A percentile compares a stretch with the other conserved stretches of the same genome.
Evolutionary conservation across 1,140 invertebrate genomes (phyloP).

Genomic region (Cherax quadricarinatus): DNA sequence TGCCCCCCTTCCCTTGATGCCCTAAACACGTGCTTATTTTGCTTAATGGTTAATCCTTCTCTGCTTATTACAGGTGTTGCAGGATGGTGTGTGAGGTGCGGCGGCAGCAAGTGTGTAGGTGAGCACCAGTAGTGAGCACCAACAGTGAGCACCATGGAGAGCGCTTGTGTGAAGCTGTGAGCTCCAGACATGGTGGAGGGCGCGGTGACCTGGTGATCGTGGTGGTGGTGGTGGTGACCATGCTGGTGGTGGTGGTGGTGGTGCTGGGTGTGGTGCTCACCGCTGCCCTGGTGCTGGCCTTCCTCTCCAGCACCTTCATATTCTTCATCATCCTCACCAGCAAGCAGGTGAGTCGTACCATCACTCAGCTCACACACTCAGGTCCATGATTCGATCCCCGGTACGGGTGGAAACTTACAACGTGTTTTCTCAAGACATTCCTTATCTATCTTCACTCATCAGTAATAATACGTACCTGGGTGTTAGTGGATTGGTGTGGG

Average conservation of each 20-base stretch:
- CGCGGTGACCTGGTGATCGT: background rate
- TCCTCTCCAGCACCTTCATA: slow-evolving; percentile 58
- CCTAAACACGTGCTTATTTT: too few species aligned
- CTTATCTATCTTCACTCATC: too few species aligned
- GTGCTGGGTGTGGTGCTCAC: slow-evolving; percentile 54
- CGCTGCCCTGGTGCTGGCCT: slow-evolving; percentile 48
- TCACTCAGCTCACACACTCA: too few species aligned
- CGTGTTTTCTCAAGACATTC: too few species aligned
- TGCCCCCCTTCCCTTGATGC: too few species aligned
- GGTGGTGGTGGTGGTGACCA: background rate
- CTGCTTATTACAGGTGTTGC: background rate
- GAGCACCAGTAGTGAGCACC: background rate
- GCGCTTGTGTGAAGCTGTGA: background rate
- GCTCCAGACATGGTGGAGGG: background rate
- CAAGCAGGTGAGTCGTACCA: slow-evolving; percentile 43
- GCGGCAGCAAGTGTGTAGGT: background rate
- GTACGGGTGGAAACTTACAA: too few species aligned
- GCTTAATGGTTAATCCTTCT: background rate
- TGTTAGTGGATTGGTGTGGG: too few species aligned
- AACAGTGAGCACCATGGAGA: background rate
- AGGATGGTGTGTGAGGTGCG: background rate
- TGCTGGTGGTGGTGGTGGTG: slow-evolving; percentile 22
- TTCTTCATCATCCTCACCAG: slow-evolving; percentile 67
- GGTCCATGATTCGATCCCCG: too few species aligned
- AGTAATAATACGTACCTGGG: too few species aligned